phyloP scores from a whole-genome alignment of 2,113 vertebrate genomes.

The Falcunculus frontatus region DNA sequence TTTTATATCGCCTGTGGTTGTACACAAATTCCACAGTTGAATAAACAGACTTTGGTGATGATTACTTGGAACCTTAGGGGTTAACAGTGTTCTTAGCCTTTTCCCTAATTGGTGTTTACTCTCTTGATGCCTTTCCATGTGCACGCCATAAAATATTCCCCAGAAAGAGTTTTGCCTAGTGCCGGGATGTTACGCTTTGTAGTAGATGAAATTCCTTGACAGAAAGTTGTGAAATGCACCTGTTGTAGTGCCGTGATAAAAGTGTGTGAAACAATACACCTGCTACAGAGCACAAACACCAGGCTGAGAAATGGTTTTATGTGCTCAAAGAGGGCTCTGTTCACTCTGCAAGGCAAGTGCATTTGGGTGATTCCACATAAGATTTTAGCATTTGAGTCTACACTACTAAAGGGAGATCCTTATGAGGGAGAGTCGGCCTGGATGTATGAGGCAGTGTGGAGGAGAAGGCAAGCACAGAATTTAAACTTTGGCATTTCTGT shows the following conservation, averaged over 20 bases:
- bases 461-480: not conserved
- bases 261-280: not conserved
- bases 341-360: not conserved
- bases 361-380: not conserved
- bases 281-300: not conserved
- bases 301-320: not conserved
- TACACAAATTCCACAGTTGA: constrained; percentile 15
- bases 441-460: not conserved
- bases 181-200: not conserved
- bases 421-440: not conserved
- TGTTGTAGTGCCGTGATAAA: not conserved
- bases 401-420: not conserved
- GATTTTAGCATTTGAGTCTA: not conserved
- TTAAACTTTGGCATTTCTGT: not conserved
- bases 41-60: constrained; percentile 4
- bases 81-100: constrained; percentile 53
- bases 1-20: constrained; percentile 28
- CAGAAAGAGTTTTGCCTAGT: not conserved
- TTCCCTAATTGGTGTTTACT: constrained; percentile 35
- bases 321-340: not conserved
- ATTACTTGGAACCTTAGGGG: constrained; percentile 41
- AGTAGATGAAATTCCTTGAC: not conserved
- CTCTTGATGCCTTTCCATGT: not conserved
- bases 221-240: not conserved
- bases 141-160: not conserved